Evolutionary conservation across 35 echinoderm and acorn worm species (phyloP), one percentile per base, ranked within the genome.

Genomic region (Heliocidaris erythrogramma): DNA sequence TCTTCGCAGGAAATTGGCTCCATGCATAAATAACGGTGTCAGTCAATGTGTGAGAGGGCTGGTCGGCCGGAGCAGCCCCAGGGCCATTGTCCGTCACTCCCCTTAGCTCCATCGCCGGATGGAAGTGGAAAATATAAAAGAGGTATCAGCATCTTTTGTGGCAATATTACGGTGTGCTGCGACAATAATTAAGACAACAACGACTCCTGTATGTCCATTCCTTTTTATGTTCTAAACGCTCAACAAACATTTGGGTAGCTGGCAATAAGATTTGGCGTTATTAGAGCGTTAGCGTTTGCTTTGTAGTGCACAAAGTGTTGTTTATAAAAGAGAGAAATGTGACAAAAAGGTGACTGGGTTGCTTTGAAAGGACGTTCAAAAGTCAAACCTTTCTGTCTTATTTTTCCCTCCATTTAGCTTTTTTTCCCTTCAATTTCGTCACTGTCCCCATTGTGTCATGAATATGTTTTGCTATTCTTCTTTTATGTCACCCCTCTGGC

Each of bases 21-120:
- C 91, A 92, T 92, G 91, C 91, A 59, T 92, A 92, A 92, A 92
- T 92, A 92, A 59, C 91, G 17, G 91, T 53, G 91, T 92, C 91
- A 92, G 91, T 92, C 91, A 92, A 52, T 52, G 89, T 35, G 48
- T 30, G 52, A 13, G 27, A 78, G 65, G 35, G 14, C 65, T 78
- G 48, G 29, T 49, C 91, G 91, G 91, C 91, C 91, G 91, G 29
- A 92, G 91, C 49, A 59, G 48, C 91, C 48, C 91, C 31, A 13
- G 91, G 91, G 91, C 91, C 49, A 50, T 92, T 92, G 91, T 92
- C 91, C 91, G 91, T 52, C 49, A 59, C 32, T 48, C 91, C 91
- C 31, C 31, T 48, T 32, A 89, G 87, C 87, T 48, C 31, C 87
- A n/a, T 89, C 87, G 87, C 47, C 47, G 47, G 87, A 89, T 89